These are phyloP conservation scores for Phocoena phocoena DNA, from an alignment of 2,113 vertebrate genomes.

Conservation along the genomic window DNA sequence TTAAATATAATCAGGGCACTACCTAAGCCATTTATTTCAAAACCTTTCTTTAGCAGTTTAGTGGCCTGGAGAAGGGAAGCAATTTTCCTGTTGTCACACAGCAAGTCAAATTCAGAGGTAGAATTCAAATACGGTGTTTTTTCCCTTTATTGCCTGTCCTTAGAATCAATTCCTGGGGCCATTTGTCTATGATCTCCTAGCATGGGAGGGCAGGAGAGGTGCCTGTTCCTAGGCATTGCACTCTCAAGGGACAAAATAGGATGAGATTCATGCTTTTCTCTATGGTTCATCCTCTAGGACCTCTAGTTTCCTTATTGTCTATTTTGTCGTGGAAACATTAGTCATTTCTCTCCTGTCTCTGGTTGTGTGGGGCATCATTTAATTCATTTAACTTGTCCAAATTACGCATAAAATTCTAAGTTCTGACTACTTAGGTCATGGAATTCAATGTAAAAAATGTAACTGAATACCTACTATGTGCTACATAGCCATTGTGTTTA, in stretches of 20 bases:
- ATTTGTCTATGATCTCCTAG: neutral
- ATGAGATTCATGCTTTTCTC: neutral
- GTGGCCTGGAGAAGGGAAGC: neutral
- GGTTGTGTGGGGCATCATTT: neutral
- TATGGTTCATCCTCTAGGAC: neutral
- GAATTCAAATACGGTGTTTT: neutral
- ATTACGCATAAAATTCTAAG: neutral
- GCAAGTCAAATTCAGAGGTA: neutral
- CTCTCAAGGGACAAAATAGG: neutral
- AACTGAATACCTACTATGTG: neutral
- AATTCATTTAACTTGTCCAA: constrained; percentile 1
- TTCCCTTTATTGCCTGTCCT: neutral
- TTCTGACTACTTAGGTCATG: neutral
- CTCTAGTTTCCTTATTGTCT: neutral
- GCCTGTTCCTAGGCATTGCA: neutral
- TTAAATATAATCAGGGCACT: neutral
- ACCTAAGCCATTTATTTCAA: neutral
- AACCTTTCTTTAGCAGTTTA: neutral
- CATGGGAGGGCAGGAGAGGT: rapidly evolving
- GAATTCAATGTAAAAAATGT: neutral
- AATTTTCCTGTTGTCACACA: neutral
- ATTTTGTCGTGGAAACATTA: neutral
- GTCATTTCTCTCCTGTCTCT: neutral
- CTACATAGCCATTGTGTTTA: neutral
- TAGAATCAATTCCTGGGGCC: neutral